Evolutionary conservation across 2,888 invertebrate species (phyloP), one percentile per base, ranked within the genome.

Genomic region (Bhutanitis thaidina): DNA sequence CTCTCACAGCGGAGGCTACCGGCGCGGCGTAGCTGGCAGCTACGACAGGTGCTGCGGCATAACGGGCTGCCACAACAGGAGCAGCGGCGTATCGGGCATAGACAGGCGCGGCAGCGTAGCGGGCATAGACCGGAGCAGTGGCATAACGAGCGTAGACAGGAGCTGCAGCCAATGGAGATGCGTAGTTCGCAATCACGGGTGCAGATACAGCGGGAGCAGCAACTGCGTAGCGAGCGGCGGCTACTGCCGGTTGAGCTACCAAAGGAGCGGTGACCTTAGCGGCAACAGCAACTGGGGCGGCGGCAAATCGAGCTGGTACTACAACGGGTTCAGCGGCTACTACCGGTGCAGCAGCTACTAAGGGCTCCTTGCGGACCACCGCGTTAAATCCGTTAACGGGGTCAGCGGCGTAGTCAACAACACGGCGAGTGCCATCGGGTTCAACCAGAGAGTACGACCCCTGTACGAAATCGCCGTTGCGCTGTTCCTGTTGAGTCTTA

Each of bases 401-500:
- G 53, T 88, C 88, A 1, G 88, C 87, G 25, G 75, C 57, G 59
- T 89, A 89, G 57, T 85, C 82, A 0, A 89, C 88, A 0, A 75
- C 50, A 16, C 89, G 85, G 3, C 76, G 77, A 1, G 87, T 86
- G 52, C 86, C 84, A 52, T 88, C 88, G 14, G 89, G 60, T 0
- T 89, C 87, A 1, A 87, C 77, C 10, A 89, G 57, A 1, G 86
- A 84, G 67, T 89, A 89, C 35, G 74, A 74, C 38, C 90, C 88
- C 56, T 77, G 79, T 3, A 92, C 91, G 8, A 91, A 62, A 56
- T 91, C 91, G 35, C 91, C 91, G 54, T 91, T 80, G 54, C 91
- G 81, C 52, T 90, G 82, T 62, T 91, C 91, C 27, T 70, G 71
- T 59, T 84, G 88, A 53, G 77, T 83, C 67, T 89, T 89, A 72